Evolutionary conservation across 2,888 invertebrate genomes (phyloP).

Genomic region (Leucophenga maculata): DNA sequence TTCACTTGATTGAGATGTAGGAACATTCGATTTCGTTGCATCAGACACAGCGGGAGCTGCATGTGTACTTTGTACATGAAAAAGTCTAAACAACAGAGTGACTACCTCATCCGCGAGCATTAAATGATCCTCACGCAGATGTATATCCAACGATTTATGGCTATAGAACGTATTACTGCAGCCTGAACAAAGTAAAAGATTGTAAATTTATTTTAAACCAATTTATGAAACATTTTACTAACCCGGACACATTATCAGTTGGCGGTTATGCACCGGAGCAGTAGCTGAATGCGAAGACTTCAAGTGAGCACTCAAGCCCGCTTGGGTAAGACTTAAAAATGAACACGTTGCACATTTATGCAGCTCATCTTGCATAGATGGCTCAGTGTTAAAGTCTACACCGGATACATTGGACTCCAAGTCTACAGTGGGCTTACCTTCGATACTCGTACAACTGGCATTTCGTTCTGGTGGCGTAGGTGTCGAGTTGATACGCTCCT

Average conservation of each 20-base stretch:
- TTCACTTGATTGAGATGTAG: constrained; percentile 11
- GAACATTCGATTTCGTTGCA: constrained; percentile 24
- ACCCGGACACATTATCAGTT: constrained; percentile 77
- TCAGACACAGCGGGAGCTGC: background rate
- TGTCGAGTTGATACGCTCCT: constrained; percentile 62
- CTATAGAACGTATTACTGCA: constrained; percentile 79
- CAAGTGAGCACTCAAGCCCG: constrained; percentile 44
- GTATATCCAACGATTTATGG: constrained; percentile 77
- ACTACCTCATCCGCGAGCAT: constrained; percentile 71
- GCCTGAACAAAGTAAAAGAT: constrained; percentile 56
- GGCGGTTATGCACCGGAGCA: constrained; percentile 51
- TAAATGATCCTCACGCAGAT: constrained; percentile 80
- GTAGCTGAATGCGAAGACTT: constrained; percentile 41
- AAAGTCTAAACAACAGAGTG: constrained; percentile 32
- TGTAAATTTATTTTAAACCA: background rate
- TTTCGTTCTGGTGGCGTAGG: constrained; percentile 60
- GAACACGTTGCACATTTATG: constrained; percentile 66
- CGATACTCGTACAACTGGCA: constrained; percentile 38
- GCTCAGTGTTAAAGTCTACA: background rate
- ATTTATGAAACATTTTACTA: background rate
- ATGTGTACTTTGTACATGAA: background rate
- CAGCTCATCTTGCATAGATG: constrained; percentile 22
- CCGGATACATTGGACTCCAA: background rate
- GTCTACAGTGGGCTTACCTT: constrained; percentile 29
- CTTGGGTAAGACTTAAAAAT: constrained; percentile 61